phyloP scores from a whole-genome alignment of 2,113 vertebrate species.

The Henicopernis longicauda region DNA sequence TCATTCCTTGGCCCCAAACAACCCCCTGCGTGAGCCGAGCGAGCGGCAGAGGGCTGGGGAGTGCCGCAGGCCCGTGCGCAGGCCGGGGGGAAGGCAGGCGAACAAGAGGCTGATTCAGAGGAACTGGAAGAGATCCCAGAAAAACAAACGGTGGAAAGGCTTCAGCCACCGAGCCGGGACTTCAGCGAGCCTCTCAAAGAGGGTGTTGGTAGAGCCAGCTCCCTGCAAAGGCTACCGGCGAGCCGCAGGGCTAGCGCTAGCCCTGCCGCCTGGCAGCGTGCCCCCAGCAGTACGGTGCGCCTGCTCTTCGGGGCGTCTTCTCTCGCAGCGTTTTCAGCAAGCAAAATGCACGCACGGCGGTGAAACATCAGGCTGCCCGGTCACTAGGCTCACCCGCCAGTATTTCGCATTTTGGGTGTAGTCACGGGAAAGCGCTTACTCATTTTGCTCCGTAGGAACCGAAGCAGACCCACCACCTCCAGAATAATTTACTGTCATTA shows the following conservation, averaged over 20 bases:
- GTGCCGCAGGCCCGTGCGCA: background rate
- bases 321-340: background rate
- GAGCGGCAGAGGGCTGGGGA: background rate
- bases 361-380: background rate
- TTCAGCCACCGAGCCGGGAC: conserved; percentile 72
- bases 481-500: conserved; percentile 55
- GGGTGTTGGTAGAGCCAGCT: conserved; percentile 73
- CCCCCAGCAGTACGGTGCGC: background rate
- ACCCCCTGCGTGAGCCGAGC: background rate
- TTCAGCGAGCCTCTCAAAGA: conserved; percentile 79
- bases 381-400: background rate
- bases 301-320: background rate
- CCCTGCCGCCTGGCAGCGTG: background rate
- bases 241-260: background rate
- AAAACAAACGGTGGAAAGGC: conserved; percentile 79
- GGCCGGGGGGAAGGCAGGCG: conserved; percentile 4
- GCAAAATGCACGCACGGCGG: background rate
- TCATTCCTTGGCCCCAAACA: background rate
- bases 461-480: background rate
- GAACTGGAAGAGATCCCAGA: conserved; percentile 76
- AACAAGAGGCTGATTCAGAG: conserved; percentile 72
- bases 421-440: background rate
- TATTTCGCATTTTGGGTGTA: background rate
- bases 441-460: background rate
- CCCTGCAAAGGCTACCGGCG: conserved; percentile 68